Evolutionary conservation across 1,140 invertebrate genomes (phyloP), one percentile per base, ranked within the genome.

Genomic region (Saccostrea echinata): DNA sequence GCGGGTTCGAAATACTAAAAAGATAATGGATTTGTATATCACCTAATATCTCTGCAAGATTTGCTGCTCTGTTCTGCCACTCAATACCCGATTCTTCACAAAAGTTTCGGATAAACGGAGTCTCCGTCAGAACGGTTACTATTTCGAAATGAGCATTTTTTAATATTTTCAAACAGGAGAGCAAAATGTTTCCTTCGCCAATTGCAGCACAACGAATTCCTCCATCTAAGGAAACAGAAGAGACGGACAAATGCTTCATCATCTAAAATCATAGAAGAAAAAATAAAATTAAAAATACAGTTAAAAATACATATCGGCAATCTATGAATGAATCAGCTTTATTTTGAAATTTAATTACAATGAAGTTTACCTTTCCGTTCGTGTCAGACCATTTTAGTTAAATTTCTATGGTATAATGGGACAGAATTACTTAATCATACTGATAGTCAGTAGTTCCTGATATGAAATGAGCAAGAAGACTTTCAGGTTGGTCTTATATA

Each of bases 1-100:
- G 64, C 13, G 91, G 91, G 84, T 92, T 92, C 61, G 88, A 90
- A n/a, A 92, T 92, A 30, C 91, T 92, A 57, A 92, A 91, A 1
- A 92, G 84, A 55, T 90, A 91, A 55, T 92, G 88, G 9, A 89
- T 84, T 13, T 51, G 8, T 27, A 52, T 43, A 13, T 86, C 76
- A 18, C 55, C 76, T 21, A 91, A 51, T 33, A 89, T 52, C 24
- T 91, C 76, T 71, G 86, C 90, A 13, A 92, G 30, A 52, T 85
- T 43, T 35, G 90, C 81, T 51, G 84, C 68, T 81, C 91, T 76
- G 18, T 86, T 64, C 52, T 84, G 86, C 24, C 86, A 86, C 3
- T 33, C 43, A 43, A 92, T 90, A 18, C 84, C 30, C 6, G 76
- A 81, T 33, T 90, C 84, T 3, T 90, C 82, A 82, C 91, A 92